A percentile compares a stretch with the other conserved stretches of the same genome.
Conservation (phyloP, 2,797 vertebrate genomes). For the Muscicapa striata region DNA sequence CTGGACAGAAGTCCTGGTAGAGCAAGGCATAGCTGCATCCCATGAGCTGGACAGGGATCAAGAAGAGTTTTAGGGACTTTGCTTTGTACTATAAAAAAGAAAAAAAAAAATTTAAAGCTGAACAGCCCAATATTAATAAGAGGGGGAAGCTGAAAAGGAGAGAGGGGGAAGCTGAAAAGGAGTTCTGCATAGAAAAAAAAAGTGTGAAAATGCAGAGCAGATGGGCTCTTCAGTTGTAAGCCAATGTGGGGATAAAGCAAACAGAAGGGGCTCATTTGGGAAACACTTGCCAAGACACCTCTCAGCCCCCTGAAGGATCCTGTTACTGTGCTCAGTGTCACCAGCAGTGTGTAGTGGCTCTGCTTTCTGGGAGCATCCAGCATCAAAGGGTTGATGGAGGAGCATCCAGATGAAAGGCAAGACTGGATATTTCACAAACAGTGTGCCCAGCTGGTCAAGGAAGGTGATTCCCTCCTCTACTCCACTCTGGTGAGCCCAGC, state of each 20-base stretch:
- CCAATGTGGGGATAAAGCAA: background rate
- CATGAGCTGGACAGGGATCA: background rate
- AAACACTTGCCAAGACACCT: background rate
- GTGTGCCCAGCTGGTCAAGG: background rate
- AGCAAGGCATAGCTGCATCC: background rate
- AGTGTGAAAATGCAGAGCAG: background rate
- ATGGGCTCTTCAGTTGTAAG: background rate
- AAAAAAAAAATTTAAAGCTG: background rate
- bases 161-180: background rate
- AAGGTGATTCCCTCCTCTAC: background rate
- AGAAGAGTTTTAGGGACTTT: background rate
- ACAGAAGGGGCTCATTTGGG: background rate
- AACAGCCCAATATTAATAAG: background rate
- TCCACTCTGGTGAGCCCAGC: background rate
- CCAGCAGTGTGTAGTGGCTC: fast-evolving
- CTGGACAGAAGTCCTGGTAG: background rate
- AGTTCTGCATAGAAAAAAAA: background rate
- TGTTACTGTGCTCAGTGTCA: background rate
- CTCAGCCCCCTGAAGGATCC: background rate
- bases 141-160: no score
- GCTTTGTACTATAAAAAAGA: background rate
- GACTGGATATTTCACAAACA: background rate
- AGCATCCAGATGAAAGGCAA: background rate
- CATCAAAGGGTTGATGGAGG: background rate
- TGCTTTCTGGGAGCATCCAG: background rate